Evolutionary conservation across 2,113 vertebrate genomes (phyloP), one percentile per base, ranked within the genome.

Genomic region (Phyllostomus discolor): DNA sequence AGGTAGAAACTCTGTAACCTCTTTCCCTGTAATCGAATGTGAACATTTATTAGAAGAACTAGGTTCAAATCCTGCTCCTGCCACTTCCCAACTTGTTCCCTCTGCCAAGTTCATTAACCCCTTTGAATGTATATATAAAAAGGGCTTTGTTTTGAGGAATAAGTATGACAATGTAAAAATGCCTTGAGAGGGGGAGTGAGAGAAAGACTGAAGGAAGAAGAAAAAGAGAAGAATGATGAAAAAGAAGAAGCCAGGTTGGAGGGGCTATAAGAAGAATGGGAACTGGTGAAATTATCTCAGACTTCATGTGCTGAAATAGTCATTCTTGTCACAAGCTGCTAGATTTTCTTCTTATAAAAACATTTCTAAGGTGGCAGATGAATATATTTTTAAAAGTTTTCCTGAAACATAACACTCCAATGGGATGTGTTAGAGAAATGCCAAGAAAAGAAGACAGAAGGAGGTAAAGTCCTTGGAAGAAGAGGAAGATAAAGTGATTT

Each of bases 301-400:
- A 86, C 79, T 97, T 88, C 75, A 10, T 96, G 93, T 89, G 95
- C 94, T 95, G 96, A 97, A 97, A 98, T 96, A 96, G 97, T 97
- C 95, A 83, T 83, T 96, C 94, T 96, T 97, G 89, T 97, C 93
- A 96, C 97, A 96, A 97, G 96, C 97, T 97, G 97, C 96, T 97
- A 94, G 73, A 88, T 96, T 98, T 96, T 97, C 93, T 95, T 92
- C 95, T 97, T 95, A 96, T 83, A 91, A 97, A 98, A 97, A 98
- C 97, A 96, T 96, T 95, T 97, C 95, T 98, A 97, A 97, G 97
- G 97, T 98, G 96, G 95, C 97, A 97, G 96, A 98, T 98, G 96
- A 97, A 97, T 96, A 94, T 98, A 98, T 97, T 97, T 98, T 98
- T 94, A 94, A 97, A 93, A 69, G 35, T 83, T 97, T 97, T 92